Base-by-base conservation (phyloP, 2,888 invertebrate species). In the Hoplodrina ambigua region DNA sequence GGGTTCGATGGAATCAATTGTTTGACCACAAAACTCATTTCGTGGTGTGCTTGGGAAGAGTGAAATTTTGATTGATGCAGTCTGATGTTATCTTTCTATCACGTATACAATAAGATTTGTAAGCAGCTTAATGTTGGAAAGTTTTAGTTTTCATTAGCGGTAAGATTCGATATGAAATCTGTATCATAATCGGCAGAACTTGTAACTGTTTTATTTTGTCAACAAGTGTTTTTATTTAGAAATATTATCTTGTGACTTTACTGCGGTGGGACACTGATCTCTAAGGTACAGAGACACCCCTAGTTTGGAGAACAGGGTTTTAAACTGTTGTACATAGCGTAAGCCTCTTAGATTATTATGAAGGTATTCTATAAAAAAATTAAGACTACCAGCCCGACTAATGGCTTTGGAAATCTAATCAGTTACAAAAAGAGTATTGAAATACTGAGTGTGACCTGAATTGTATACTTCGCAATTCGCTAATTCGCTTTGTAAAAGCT, bases 1-100 rank as follows among this genome's bases (percentile, higher is more conserved):
- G 78, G 80, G 86, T 87, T 84, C 86, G 87, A 88, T 87, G 83
- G 86, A 87, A 78, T 84, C 91, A 86, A 94, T 95, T 94, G 93
- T 94, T 93, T 92, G 91, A 94, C 94, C 94, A 91, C 95, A 94
- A 91, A 94, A 92, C 92, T 94, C 91, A 95, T 95, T 95, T 91
- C 89, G 89, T 85, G 83, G 84, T 85, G 86, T 88, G 89, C 88
- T 88, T 85, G 88, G 84, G 80, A 85, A 86, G 87, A 89, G 89
- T 90, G 91, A 91, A 92, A 93, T 91, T 90, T 89, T 87, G 88
- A 91, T 89, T 89, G 89, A 86, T 85, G 75, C 79, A 85, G 84
- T 78, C 78, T 75, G 69, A 61, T 72, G 72, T 56, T 83, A 75
- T 82, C 80, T 75, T 76, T 80, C 78, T 78, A 84, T 82, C 85